Evolutionary conservation across 2,113 vertebrate genomes (phyloP).

Genomic region (Ammodytes dubius): DNA sequence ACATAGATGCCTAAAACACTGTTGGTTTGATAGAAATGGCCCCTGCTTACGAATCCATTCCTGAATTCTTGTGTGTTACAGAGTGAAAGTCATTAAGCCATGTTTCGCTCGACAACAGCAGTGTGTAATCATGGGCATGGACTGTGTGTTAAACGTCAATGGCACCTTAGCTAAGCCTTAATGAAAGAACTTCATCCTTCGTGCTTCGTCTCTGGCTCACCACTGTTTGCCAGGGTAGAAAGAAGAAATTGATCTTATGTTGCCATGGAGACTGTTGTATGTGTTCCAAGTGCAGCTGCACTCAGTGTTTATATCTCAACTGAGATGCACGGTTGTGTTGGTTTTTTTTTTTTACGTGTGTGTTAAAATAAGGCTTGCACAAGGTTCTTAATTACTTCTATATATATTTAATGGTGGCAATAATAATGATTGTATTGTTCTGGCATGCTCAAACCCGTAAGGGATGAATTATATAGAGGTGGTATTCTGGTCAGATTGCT

Average conservation of each 20-base stretch:
- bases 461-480: not conserved
- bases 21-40: not conserved
- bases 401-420: too few species aligned
- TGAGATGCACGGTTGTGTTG: constrained; percentile 20
- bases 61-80: not conserved
- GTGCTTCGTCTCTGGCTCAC: constrained; percentile 46
- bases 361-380: not conserved
- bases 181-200: constrained; percentile 64
- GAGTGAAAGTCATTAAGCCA: not conserved
- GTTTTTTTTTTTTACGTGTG: constrained; percentile 11
- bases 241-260: constrained; percentile 71
- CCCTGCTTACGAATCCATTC: not conserved
- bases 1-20: too few species aligned
- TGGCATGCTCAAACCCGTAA: not conserved
- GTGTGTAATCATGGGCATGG: not conserved
- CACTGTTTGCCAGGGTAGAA: constrained; percentile 57
- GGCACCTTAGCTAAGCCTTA: constrained; percentile 41
- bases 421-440: not conserved
- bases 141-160: constrained; percentile 11
- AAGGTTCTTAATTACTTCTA: not conserved
- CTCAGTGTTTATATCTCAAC: constrained; percentile 60
- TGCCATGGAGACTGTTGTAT: constrained; percentile 78
- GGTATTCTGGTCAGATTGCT: not conserved
- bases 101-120: not conserved
- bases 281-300: constrained; percentile 44